A percentile compares a stretch with the other conserved stretches of the same genome.
Evolutionary conservation across 2,888 invertebrate genomes (phyloP).

Genomic region (Protonemura montana): DNA sequence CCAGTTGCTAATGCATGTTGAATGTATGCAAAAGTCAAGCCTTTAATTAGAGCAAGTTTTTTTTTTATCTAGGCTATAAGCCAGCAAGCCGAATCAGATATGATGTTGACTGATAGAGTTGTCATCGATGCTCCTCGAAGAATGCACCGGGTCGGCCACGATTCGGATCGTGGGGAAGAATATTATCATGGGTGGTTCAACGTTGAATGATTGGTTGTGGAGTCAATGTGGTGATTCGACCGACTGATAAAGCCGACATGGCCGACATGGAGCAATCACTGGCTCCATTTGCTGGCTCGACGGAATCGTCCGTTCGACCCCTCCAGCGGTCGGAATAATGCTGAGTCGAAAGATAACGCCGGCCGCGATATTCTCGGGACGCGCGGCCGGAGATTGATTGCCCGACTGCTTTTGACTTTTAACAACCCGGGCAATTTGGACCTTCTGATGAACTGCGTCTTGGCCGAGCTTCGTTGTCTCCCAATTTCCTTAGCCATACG

Average conservation of each 20-base stretch:
- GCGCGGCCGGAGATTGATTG: constrained; percentile 29
- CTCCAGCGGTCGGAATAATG: constrained; percentile 21
- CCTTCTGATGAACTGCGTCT: constrained; percentile 30
- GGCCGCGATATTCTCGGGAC: background rate
- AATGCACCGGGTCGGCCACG: background rate
- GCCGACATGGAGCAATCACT: background rate
- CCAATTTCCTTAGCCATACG: constrained; percentile 10
- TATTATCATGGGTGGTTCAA: constrained; percentile 25
- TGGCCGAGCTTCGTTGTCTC: constrained; percentile 8
- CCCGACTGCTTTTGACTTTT: constrained; percentile 13
- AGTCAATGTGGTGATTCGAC: background rate
- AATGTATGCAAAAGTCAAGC: background rate
- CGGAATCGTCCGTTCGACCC: background rate
- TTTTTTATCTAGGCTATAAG: background rate
- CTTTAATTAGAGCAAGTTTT: background rate
- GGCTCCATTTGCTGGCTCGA: background rate
- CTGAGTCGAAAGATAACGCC: constrained; percentile 20
- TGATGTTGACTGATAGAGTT: background rate
- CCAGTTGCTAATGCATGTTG: background rate
- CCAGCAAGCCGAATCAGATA: background rate
- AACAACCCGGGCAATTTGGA: constrained; percentile 37
- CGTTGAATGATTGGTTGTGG: constrained; percentile 20
- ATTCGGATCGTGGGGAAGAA: background rate
- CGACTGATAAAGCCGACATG: background rate
- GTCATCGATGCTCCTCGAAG: background rate